Evolutionary conservation across 2,888 invertebrate genomes (phyloP), one percentile per base, ranked within the genome.

Genomic region (Unio delphinus): DNA sequence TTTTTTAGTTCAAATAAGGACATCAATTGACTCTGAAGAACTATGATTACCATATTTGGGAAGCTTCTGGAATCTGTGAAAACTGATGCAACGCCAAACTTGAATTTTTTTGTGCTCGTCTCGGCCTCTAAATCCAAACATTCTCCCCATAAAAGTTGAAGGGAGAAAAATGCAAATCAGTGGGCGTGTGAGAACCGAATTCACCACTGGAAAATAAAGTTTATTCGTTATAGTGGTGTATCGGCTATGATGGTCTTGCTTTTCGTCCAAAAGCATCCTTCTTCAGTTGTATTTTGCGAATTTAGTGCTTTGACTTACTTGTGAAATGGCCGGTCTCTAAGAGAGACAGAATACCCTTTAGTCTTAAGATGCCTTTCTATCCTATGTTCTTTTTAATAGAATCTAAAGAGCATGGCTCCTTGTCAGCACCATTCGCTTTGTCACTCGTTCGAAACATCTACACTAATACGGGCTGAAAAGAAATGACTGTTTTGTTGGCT

Each of bases 301-400:
- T 5, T 62, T 17, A 62, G 45, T 34, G 45, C 4, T 18, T 62
- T 3, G 23, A 45, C n/a, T 20, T 17, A 20, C 23, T 62, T 62
- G 26, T 62, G 62, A 62, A 45, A 62, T 11, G 17, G 28, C n/a
- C 20, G 20, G 17, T 62, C 62, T 62, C 45, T 26, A 30, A 62
- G 45, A 23, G 62, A 62, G 34, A 45, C 7, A 20, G 5, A 20
- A 23, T 15, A 45, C 20, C n/a, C 2, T 18, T 45, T 62, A 62
- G 30, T 7, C 45, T 45, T 45, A 30, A 45, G 45, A 18, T 62
- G 3, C 18, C 62, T 28, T n/a, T 62, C 3, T 17, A 4, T 30
- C 7, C 45, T 45, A 62, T 23, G 23, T 23, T 23, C 23, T 45
- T 62, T 45, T 45, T 62, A 4, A 62, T 4, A 15, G 62, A 62